Conservation (phyloP, 2,797 vertebrate species). For the Malacoraja senta region DNA sequence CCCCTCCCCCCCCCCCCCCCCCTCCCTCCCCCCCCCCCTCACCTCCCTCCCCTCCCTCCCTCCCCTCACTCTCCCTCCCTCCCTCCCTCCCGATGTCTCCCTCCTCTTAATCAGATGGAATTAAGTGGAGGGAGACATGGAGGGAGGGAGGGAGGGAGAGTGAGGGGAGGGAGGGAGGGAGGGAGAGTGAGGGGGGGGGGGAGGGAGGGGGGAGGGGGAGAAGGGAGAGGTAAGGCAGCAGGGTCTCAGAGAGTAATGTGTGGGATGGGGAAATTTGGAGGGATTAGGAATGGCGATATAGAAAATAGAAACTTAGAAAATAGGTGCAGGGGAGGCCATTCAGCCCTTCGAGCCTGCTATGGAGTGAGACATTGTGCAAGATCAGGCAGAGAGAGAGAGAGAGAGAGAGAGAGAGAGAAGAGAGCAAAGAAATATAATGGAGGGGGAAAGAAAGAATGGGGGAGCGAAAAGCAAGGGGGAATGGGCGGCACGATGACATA, state of each 20-base stretch:
- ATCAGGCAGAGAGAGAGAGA: too few relatives aligned
- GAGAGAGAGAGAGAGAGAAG: not conserved
- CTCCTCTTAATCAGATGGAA: too few relatives aligned
- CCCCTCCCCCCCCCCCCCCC: not conserved
- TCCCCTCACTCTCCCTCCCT: not conserved
- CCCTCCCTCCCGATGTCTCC: not conserved
- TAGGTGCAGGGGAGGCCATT: too few relatives aligned
- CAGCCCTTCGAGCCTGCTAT: too few relatives aligned
- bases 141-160: not conserved
- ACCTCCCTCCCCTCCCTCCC: not conserved
- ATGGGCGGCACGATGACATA: too few relatives aligned
- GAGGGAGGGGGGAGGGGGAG: not conserved
- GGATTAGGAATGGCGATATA: too few relatives aligned
- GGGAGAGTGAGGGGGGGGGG: not conserved
- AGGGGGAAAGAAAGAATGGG: not conserved
- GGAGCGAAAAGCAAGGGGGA: not conserved
- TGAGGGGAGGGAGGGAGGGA: not conserved
- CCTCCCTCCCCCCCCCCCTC: not conserved
- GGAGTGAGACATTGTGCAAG: not conserved
- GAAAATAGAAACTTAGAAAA: too few relatives aligned
- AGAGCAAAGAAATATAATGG: not conserved
- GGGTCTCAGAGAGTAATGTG: too few relatives aligned
- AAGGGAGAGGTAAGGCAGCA: not conserved
- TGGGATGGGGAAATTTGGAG: not conserved
- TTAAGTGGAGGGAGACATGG: too few relatives aligned